Conservation (phyloP, 2,888 invertebrate species). For the Megalurothrips usitatus region DNA sequence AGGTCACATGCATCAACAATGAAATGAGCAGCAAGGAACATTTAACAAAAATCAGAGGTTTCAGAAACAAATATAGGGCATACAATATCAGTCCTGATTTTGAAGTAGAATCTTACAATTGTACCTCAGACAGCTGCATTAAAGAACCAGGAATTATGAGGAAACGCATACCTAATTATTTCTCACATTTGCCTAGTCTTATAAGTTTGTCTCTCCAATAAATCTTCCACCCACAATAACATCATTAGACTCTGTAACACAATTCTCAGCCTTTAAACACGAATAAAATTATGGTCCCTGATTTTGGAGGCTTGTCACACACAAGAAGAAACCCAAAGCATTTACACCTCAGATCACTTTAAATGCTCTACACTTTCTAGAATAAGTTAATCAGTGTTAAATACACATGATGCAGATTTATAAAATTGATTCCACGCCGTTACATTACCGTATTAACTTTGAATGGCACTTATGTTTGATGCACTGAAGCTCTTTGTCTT, state of each 20-base stretch:
- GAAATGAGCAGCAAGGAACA: too few species aligned
- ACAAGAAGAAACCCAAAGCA: background rate
- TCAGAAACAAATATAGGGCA: background rate
- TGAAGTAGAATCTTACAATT: background rate
- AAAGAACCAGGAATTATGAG: background rate
- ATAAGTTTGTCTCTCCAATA: background rate
- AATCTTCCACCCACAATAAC: background rate
- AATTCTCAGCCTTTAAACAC: conserved; percentile 11
- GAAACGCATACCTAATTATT: background rate
- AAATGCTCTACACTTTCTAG: background rate
- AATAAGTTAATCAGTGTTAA: conserved; percentile 7
- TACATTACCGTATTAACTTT: background rate
- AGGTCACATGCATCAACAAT: too few species aligned
- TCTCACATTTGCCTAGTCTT: background rate
- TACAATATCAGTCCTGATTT: background rate
- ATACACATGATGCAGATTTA: background rate
- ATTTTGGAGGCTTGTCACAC: background rate
- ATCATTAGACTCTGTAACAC: conserved; percentile 13
- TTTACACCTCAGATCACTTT: background rate
- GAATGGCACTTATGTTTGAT: conserved; percentile 9
- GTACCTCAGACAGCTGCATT: background rate
- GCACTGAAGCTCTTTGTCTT: background rate
- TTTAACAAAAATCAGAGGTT: background rate
- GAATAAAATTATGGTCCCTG: conserved; percentile 4
- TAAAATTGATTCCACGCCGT: background rate